A percentile compares a stretch with the other conserved stretches of the same genome.
phyloP scores from a whole-genome alignment of 2,888 invertebrate species.

The Allophyes oxyacanthae region DNA sequence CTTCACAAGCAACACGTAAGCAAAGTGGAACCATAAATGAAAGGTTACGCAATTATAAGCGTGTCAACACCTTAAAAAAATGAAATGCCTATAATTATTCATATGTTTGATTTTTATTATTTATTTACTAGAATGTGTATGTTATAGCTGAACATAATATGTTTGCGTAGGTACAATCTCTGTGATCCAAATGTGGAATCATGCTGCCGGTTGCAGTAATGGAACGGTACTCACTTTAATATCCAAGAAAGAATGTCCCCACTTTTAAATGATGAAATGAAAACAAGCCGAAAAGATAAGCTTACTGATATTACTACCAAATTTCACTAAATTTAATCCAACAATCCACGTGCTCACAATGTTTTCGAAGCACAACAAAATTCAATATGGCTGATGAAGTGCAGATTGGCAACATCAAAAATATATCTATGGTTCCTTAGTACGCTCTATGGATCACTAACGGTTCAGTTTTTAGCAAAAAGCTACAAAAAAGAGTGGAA shows the following conservation, averaged over 20 bases:
- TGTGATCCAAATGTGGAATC: slow-evolving; percentile 74
- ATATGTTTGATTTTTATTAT: slow-evolving; percentile 9
- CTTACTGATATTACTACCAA: slow-evolving; percentile 79
- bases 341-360: slow-evolving; percentile 92
- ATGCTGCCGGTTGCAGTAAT: slow-evolving; percentile 72
- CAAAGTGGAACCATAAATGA: slow-evolving; percentile 85
- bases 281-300: slow-evolving; percentile 68
- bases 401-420: slow-evolving; percentile 70
- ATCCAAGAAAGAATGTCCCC: slow-evolving; percentile 68
- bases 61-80: slow-evolving; percentile 66
- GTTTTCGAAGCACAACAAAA: slow-evolving; percentile 91
- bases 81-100: slow-evolving; percentile 19
- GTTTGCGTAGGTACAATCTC: slow-evolving; percentile 55
- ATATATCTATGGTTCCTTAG: slow-evolving; percentile 28
- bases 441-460: too few relatives aligned
- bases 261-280: slow-evolving; percentile 66
- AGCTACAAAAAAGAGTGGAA: too few relatives aligned
- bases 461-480: too few relatives aligned
- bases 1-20: slow-evolving; percentile 88
- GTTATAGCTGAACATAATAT: slow-evolving; percentile 27
- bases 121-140: slow-evolving; percentile 11
- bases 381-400: slow-evolving; percentile 90
- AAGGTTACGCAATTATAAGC: slow-evolving; percentile 87
- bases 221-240: slow-evolving; percentile 78
- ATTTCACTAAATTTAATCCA: slow-evolving; percentile 82